Evolutionary conservation across 2,113 vertebrate species (phyloP).

Genomic region (Petrocephalus zakoni): DNA sequence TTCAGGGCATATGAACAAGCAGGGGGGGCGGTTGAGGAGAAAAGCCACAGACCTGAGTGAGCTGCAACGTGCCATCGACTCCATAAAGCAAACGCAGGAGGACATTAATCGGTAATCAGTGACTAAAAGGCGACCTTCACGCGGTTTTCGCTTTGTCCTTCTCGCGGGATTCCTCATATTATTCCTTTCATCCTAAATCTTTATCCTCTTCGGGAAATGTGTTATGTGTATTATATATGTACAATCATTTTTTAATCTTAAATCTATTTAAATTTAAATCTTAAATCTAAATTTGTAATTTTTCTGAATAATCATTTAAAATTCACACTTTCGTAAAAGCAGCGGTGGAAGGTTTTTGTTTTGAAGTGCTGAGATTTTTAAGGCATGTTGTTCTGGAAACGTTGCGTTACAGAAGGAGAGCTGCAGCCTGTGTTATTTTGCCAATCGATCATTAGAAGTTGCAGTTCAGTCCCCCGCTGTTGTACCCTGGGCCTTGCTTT

Average conservation of each 20-base stretch:
- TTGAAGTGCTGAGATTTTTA: background rate
- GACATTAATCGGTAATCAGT: conserved; percentile 84
- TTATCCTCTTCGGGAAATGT: background rate
- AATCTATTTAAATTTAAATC: too few species aligned
- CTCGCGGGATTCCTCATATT: background rate
- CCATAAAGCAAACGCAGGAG: conserved; percentile 89
- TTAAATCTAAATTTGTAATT: too few species aligned
- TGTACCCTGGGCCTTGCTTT: background rate
- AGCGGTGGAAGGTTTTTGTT: background rate
- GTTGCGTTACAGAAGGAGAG: background rate
- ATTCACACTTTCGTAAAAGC: background rate
- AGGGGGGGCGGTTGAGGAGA: conserved; percentile 79
- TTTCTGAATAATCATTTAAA: background rate
- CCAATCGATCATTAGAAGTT: background rate
- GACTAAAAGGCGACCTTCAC: background rate
- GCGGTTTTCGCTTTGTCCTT: background rate
- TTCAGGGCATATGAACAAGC: conserved; percentile 79
- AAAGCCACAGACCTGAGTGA: conserved; percentile 85
- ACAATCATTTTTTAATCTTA: background rate
- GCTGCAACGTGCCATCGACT: conserved; percentile 91
- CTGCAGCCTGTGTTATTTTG: background rate
- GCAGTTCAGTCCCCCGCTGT: background rate
- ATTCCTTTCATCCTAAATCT: background rate
- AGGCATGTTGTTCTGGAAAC: background rate
- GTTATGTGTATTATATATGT: background rate